Evolutionary conservation across 2,888 invertebrate genomes (phyloP), one percentile per base, ranked within the genome.

Genomic region (Yponomeuta sedellus): DNA sequence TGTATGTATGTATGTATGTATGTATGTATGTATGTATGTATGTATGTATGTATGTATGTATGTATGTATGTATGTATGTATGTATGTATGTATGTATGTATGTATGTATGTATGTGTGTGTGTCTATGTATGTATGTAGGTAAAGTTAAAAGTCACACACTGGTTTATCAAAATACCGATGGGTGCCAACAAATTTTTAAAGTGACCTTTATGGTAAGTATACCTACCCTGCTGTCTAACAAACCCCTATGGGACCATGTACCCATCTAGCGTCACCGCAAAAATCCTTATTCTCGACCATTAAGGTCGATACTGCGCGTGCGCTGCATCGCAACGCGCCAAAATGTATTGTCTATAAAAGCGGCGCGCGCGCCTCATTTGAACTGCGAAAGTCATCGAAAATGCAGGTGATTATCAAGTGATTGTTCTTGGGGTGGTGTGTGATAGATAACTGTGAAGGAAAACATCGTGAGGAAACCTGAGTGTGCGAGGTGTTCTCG

Each of bases 381-480:
- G 68, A 67, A 72, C 79, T 83, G 77, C 87, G 85, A 88, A 86
- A 86, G 82, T 80, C 78, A 70, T 76, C 82, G 83, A 89, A 85
- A 86, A 90, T 90, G 90, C 90, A 90, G 90, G 90, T 90, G 88
- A 87, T 83, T 72, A 81, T 83, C 84, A 86, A 70, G 69, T 75
- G 68, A 68, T 16, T 44, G 28, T 52, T 59, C 25, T 28, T 61
- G 0, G 28, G n/a, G 59, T 65, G 59, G 19, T 20, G 57, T 34
- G 34, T 34, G 34, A 34, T 34, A 34, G 34, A 8, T 34, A 34
- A 25, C 25, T 25, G 25, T 25, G 25, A 25, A 25, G 25, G 25
- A 25, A 19, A 19, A 16, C 16, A 8, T 34, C 40, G n/a, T 34
- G 6, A 22, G 6, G 10, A 40, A 39, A 20, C 5, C 44, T 10